Evolutionary conservation across 1,140 invertebrate genomes (phyloP).

Genomic region (Melipona quadrifasciata): DNA sequence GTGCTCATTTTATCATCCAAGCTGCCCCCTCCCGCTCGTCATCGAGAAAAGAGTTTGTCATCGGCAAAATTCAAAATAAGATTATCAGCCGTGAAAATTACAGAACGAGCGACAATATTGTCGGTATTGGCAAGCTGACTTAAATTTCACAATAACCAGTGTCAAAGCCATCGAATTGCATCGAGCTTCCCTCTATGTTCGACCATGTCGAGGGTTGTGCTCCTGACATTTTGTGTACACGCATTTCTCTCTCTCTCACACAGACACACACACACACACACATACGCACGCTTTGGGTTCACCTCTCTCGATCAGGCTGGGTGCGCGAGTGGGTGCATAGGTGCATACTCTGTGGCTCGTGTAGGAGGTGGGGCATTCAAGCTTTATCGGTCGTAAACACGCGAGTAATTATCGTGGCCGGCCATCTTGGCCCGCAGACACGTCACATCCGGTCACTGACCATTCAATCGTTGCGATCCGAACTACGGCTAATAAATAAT

Average conservation of each 20-base stretch:
- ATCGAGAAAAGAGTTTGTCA: not conserved
- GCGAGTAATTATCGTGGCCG: constrained; percentile 72
- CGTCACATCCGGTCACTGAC: constrained; percentile 78
- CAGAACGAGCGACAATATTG: not conserved
- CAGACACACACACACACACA: constrained; percentile 2
- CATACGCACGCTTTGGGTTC: not conserved
- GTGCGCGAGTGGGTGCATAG: constrained; percentile 12
- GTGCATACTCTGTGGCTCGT: constrained; percentile 14
- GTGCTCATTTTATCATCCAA: no score
- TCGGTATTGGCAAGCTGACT: not conserved
- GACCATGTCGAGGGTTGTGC: constrained; percentile 23
- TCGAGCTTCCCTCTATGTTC: not conserved
- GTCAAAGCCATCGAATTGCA: constrained; percentile 13
- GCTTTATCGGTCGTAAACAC: constrained; percentile 75
- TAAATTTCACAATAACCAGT: constrained; percentile 26
- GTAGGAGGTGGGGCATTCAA: constrained; percentile 41
- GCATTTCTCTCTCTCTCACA: not conserved
- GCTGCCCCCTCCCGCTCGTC: not conserved
- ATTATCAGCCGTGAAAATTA: not conserved
- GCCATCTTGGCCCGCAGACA: constrained; percentile 68
- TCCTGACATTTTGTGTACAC: constrained; percentile 57
- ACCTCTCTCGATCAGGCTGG: not conserved
- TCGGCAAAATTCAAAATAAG: not conserved
- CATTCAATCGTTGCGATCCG: constrained; percentile 76
- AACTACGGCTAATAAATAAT: constrained; percentile 72